These are phyloP conservation scores for Acomys russatus DNA, from an alignment of 2,797 vertebrate species.

Conservation along the genomic window DNA sequence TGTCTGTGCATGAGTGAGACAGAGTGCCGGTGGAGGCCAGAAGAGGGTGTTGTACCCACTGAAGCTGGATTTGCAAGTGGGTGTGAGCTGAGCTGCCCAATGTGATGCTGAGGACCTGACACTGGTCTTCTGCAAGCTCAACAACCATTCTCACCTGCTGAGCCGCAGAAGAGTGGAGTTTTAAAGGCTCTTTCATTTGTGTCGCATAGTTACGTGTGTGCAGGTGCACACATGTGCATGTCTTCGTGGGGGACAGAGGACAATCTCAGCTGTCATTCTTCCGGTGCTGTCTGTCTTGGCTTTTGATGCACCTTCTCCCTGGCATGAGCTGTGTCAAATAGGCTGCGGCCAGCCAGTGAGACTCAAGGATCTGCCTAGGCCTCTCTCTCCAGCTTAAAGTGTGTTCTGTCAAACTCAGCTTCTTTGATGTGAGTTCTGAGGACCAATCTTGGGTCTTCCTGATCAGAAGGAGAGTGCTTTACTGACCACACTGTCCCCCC, in stretches of 20 bases:
- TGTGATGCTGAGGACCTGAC: neutral
- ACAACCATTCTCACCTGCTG: neutral
- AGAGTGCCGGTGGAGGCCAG: neutral
- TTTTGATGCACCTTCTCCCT: neutral
- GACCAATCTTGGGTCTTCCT: neutral
- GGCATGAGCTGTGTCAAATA: neutral
- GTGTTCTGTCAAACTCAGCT: neutral
- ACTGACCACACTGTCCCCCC: neutral
- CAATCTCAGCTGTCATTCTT: neutral
- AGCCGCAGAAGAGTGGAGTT: neutral
- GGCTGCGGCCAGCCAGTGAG: too few species aligned
- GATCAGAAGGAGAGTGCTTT: neutral
- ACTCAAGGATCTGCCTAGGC: neutral
- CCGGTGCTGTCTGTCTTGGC: neutral
- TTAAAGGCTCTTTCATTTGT: neutral
- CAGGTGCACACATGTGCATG: neutral
- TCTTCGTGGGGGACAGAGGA: neutral
- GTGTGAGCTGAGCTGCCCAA: neutral
- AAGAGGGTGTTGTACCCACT: neutral
- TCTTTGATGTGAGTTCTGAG: neutral
- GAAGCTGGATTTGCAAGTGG: neutral
- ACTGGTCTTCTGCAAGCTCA: neutral
- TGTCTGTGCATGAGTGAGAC: neutral
- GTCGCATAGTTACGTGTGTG: neutral
- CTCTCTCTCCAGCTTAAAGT: neutral